Percentiles rank a stretch among this genome's conserved stretches.
Conservation (phyloP, 2,797 vertebrate species). For the Sebastes minor region DNA sequence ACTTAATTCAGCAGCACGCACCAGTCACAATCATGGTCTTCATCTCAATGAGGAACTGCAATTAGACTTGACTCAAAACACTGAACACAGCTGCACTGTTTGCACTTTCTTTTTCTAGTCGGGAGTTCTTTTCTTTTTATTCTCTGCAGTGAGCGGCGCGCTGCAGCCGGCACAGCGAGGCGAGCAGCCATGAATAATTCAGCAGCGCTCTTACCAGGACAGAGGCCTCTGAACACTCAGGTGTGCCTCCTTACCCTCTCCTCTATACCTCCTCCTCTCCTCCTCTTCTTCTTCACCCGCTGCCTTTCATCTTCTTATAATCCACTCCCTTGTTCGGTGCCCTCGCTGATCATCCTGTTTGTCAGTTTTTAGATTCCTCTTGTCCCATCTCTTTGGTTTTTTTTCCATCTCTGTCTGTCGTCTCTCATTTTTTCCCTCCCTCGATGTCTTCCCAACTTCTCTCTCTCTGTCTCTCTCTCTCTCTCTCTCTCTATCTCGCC, state of each 20-base stretch:
- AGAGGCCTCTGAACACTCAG: constrained; percentile 39
- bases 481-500: not conserved
- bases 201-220: constrained; percentile 34
- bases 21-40: not conserved
- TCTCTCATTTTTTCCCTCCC: not conserved
- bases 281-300: not conserved
- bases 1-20: not conserved
- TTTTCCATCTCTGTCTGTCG: not conserved
- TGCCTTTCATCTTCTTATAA: constrained; percentile 13
- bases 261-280: not conserved
- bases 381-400: not conserved
- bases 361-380: not conserved
- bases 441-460: not conserved
- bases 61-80: not conserved
- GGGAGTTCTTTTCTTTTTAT: not conserved
- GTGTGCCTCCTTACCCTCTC: constrained; percentile 31
- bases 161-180: constrained; percentile 21
- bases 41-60: constrained; percentile 1
- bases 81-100: not conserved
- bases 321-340: not conserved
- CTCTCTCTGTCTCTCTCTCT: not conserved
- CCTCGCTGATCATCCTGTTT: constrained; percentile 14
- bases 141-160: constrained; percentile 28
- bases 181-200: constrained; percentile 64
- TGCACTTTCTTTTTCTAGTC: not conserved